Percentiles rank a stretch among this genome's conserved stretches.
These are phyloP conservation scores for Scaptodrosophila latifasciaeformis DNA, from an alignment of 2,888 invertebrate genomes.

Conservation along the genomic window DNA sequence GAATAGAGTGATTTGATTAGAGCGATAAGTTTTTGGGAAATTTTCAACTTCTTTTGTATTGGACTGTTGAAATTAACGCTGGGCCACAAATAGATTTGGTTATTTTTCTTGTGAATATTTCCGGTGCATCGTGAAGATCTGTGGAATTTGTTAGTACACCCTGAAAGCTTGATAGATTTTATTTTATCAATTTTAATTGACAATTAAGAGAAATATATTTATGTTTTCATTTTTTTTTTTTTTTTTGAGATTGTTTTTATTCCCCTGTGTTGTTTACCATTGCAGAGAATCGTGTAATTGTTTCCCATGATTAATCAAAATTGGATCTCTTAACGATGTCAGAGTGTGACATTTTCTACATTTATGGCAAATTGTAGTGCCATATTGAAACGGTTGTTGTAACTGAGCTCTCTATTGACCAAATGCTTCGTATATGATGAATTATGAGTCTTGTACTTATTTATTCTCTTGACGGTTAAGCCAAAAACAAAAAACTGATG, in stretches of 20 bases:
- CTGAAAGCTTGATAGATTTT: no score
- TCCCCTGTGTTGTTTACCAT: conserved; percentile 27
- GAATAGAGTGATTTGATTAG: neutral
- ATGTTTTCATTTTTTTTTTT: conserved; percentile 26
- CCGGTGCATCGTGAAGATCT: conserved; percentile 6
- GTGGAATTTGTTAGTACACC: no score
- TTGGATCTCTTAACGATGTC: conserved; percentile 14
- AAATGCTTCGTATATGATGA: no score
- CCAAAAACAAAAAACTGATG: no score
- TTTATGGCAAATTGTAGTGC: conserved; percentile 55
- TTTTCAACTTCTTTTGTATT: conserved; percentile 20
- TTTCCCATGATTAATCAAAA: conserved; percentile 33
- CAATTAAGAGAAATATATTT: conserved; percentile 40
- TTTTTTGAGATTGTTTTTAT: conserved; percentile 27
- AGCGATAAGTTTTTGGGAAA: neutral
- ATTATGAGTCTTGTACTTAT: neutral
- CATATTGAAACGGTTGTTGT: conserved; percentile 7
- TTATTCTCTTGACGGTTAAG: no score
- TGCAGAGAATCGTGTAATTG: neutral
- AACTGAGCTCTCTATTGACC: conserved; percentile 13
- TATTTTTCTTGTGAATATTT: no score
- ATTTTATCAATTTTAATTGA: conserved; percentile 37
- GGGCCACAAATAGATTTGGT: no score
- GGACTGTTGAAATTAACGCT: conserved; percentile 21
- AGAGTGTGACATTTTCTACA: conserved; percentile 42